Evolutionary conservation across 2,797 vertebrate genomes (phyloP).

Genomic region (Pseudochaenichthys georgianus): DNA sequence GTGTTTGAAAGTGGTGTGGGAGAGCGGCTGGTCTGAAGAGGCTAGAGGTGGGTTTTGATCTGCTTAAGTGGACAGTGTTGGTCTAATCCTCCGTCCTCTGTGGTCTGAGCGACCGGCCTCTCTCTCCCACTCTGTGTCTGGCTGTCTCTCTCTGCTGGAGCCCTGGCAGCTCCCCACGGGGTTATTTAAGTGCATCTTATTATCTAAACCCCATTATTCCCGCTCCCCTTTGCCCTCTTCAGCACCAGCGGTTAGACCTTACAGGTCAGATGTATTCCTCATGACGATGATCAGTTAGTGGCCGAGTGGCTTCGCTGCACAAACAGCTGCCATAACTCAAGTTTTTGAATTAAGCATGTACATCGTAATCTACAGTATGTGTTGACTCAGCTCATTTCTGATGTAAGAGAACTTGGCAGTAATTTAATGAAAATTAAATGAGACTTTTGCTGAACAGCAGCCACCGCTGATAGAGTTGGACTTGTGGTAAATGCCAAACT

Average conservation of each 20-base stretch:
- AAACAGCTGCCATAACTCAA: constrained; percentile 17
- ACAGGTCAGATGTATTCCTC: constrained; percentile 53
- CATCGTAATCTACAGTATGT: constrained; percentile 7
- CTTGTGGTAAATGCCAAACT: not conserved
- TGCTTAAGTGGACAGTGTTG: constrained; percentile 57
- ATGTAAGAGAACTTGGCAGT: constrained; percentile 2
- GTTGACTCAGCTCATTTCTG: constrained; percentile 1
- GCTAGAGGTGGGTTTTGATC: constrained; percentile 44
- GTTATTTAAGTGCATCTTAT: constrained; percentile 62
- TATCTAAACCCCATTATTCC: constrained; percentile 64
- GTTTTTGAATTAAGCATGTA: constrained; percentile 22
- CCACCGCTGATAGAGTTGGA: not conserved
- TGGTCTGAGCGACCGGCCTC: constrained; percentile 39
- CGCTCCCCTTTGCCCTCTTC: constrained; percentile 64
- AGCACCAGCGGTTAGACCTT: constrained; percentile 35
- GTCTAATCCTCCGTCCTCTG: constrained; percentile 48
- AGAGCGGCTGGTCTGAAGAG: constrained; percentile 49
- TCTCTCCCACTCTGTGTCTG: constrained; percentile 42
- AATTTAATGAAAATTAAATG: constrained; percentile 15
- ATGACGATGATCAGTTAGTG: constrained; percentile 7
- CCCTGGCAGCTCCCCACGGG: constrained; percentile 62
- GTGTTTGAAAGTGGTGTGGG: constrained; percentile 34
- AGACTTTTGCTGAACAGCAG: not conserved
- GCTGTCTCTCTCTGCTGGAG: constrained; percentile 25
- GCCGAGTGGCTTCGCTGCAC: constrained; percentile 23